A percentile compares a stretch with the other conserved stretches of the same genome.
Conservation (phyloP, 1,140 invertebrate species). For the Leptinotarsa texana region DNA sequence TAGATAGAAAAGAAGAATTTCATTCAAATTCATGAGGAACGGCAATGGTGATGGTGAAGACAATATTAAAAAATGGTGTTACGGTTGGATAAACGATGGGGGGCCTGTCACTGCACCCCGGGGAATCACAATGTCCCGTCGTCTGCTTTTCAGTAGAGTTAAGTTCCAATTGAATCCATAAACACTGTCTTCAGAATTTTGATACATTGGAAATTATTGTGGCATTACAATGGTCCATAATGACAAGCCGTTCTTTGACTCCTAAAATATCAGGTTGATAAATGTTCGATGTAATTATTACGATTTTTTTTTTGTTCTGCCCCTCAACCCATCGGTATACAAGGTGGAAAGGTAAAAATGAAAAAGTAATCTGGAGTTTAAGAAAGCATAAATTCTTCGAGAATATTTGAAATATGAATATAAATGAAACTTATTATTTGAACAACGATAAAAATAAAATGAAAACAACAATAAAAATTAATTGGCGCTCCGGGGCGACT, state of each 20-base stretch:
- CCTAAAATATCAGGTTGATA: not conserved
- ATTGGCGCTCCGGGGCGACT: no score
- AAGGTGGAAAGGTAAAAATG: no score
- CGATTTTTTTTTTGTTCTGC: no score
- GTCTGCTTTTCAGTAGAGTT: conserved; percentile 28
- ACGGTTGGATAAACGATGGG: conserved; percentile 38
- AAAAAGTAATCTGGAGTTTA: no score
- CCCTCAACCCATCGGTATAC: no score
- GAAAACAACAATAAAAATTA: no score
- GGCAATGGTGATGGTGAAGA: conserved; percentile 41
- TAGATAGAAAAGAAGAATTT: not conserved
- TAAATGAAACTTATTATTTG: no score
- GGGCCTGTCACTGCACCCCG: conserved; percentile 38
- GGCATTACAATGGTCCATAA: not conserved
- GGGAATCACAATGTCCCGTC: conserved; percentile 26
- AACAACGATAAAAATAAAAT: no score
- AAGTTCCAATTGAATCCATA: conserved; percentile 20
- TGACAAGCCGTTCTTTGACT: not conserved
- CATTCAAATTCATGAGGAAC: conserved; percentile 18
- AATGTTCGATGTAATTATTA: not conserved
- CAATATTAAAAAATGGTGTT: conserved; percentile 44
- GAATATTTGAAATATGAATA: no score
- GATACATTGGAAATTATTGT: not conserved
- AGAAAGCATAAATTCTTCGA: no score
- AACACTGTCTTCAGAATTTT: conserved; percentile 3